A percentile compares a stretch with the other conserved stretches of the same genome.
Conservation (phyloP, 2,797 vertebrate species). For the Falco novaeseelandiae region DNA sequence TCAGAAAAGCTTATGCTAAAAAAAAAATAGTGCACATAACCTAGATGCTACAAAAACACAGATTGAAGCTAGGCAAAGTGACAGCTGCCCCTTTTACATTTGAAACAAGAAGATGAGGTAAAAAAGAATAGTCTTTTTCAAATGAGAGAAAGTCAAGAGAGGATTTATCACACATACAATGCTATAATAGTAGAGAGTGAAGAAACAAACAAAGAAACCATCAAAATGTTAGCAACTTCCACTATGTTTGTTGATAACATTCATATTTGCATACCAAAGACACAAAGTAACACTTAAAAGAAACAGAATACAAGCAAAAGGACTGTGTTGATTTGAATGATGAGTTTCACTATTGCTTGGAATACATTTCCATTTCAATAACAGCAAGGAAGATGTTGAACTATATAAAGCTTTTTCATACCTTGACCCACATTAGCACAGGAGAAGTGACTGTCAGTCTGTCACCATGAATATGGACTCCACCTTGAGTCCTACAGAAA, state of each 20-base stretch:
- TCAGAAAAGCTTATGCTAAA: neutral
- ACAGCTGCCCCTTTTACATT: neutral
- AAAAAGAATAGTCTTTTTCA: neutral
- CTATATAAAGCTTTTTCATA: constrained; percentile 54
- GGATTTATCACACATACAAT: neutral
- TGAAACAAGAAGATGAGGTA: neutral
- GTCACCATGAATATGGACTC: constrained; percentile 86
- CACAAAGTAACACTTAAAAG: neutral
- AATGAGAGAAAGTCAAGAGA: neutral
- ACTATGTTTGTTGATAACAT: neutral
- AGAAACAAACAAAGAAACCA: neutral
- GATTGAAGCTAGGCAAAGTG: neutral
- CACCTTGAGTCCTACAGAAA: constrained; percentile 87
- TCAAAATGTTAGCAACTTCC: neutral
- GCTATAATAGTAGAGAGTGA: neutral
- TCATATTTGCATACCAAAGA: neutral
- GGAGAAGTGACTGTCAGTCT: constrained; percentile 91
- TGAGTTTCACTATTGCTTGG: neutral
- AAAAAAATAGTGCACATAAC: neutral
- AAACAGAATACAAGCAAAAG: neutral
- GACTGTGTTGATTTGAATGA: neutral
- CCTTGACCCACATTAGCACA: constrained; percentile 96
- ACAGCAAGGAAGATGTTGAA: neutral
- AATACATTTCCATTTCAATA: neutral
- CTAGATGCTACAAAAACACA: neutral